Conservation (phyloP, 2,113 vertebrate species). For the Colaptes auratus region DNA sequence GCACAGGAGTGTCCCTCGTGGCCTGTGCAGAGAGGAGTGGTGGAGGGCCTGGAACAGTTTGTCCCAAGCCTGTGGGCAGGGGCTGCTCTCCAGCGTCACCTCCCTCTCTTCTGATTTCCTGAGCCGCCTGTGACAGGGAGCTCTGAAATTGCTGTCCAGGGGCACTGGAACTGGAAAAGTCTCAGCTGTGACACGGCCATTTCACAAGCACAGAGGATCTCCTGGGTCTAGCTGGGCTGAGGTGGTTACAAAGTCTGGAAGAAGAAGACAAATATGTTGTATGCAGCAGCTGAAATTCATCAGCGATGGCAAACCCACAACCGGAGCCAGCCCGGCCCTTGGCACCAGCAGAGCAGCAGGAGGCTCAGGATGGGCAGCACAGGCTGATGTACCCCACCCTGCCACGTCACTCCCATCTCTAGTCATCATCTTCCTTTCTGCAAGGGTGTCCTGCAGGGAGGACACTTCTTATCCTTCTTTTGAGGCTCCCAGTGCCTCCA, state of each 20-base stretch:
- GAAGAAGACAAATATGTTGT: neutral
- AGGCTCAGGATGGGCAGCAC: neutral
- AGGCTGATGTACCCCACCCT: neutral
- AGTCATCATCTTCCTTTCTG: neutral
- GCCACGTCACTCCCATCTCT: neutral
- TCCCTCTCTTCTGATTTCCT: neutral
- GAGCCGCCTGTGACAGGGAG: neutral
- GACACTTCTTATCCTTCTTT: neutral
- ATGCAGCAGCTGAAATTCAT: neutral
- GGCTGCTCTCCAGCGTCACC: neutral
- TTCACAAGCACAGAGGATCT: conserved; percentile 26
- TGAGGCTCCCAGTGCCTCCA: neutral
- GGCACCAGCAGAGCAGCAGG: accelerated
- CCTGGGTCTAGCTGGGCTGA: conserved; percentile 50
- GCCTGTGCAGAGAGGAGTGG: neutral
- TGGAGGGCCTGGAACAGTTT: neutral
- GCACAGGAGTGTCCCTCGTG: neutral
- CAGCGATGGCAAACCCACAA: neutral
- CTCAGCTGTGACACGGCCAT: conserved; percentile 5
- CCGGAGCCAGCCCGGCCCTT: neutral
- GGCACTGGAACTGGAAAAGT: conserved; percentile 32
- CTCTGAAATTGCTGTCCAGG: conserved; percentile 19
- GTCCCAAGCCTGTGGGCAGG: neutral
- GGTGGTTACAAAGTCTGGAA: conserved; percentile 52
- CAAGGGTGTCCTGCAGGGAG: neutral